Evolutionary conservation across 2,113 vertebrate genomes (phyloP).

Genomic region (Aix galericulata): DNA sequence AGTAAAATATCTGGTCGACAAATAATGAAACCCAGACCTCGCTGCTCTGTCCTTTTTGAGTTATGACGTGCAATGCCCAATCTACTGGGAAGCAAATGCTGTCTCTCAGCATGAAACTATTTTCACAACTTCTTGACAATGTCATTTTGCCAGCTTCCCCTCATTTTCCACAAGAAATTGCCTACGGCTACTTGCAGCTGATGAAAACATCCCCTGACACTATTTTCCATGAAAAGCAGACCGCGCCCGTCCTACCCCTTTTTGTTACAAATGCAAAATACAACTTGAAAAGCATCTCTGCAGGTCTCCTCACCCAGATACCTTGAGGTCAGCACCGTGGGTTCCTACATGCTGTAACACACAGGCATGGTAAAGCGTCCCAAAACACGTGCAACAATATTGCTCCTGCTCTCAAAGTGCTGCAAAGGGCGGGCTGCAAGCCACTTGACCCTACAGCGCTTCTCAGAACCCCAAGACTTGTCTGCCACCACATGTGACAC

Average conservation of each 20-base stretch:
- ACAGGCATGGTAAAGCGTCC: background rate
- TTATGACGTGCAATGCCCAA: background rate
- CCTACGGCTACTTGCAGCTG: background rate
- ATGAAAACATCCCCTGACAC: background rate
- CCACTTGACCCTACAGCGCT: background rate
- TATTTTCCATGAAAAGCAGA: background rate
- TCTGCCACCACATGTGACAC: background rate
- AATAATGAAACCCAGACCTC: background rate
- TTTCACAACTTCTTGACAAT: background rate
- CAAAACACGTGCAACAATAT: fast-evolving
- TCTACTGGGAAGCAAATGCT: background rate
- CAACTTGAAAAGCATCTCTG: background rate
- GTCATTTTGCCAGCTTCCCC: background rate
- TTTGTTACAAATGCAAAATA: background rate
- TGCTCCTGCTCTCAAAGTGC: background rate
- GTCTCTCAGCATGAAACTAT: background rate
- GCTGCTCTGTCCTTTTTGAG: background rate
- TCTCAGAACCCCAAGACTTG: background rate
- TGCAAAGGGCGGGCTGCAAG: background rate
- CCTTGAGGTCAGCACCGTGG: background rate
- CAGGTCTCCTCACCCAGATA: fast-evolving
- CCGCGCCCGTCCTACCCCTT: background rate
- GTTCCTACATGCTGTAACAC: background rate
- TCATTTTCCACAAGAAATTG: background rate
- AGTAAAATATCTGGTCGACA: background rate